A percentile compares a stretch with the other conserved stretches of the same genome.
These are phyloP conservation scores for Cyrtodaria siliqua DNA, from an alignment of 2,888 invertebrate genomes.

Conservation along the genomic window DNA sequence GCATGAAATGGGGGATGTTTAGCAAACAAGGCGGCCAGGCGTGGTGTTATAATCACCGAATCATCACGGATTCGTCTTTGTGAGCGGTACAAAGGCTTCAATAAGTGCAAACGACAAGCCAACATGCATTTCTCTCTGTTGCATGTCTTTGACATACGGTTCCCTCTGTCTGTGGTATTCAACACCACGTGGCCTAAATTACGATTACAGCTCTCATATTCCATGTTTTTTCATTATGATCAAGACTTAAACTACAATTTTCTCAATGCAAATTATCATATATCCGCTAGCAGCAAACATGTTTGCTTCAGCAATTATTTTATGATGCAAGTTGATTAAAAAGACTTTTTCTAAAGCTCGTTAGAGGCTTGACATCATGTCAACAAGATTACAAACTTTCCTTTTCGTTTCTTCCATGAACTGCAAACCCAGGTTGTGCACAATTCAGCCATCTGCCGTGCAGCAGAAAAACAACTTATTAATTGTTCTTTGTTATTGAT, in stretches of 20 bases:
- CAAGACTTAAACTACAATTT: conserved; percentile 61
- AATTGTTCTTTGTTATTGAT: conserved; percentile 78
- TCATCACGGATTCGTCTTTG: conserved; percentile 50
- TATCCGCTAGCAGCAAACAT: conserved; percentile 62
- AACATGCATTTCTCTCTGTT: conserved; percentile 58
- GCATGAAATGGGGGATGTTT: conserved; percentile 29
- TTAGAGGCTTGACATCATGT: conserved; percentile 60
- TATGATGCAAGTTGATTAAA: conserved; percentile 67
- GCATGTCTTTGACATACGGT: conserved; percentile 60
- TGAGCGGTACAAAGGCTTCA: conserved; percentile 52
- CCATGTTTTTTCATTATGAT: conserved; percentile 58
- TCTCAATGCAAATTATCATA: conserved; percentile 64
- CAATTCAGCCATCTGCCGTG: conserved; percentile 75
- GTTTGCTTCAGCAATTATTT: conserved; percentile 63
- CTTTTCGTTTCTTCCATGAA: conserved; percentile 63
- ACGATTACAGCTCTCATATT: conserved; percentile 55
- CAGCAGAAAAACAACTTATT: conserved; percentile 75
- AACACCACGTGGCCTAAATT: conserved; percentile 69
- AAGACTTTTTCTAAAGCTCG: conserved; percentile 64
- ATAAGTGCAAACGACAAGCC: conserved; percentile 60
- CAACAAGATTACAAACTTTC: conserved; percentile 68
- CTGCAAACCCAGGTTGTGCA: conserved; percentile 61
- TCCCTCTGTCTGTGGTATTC: conserved; percentile 43
- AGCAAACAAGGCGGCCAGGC: conserved; percentile 42
- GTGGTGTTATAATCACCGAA: conserved; percentile 53